Base-by-base conservation (phyloP, 92 coral and sea anemone species). In the Nematostella vectensis region DNA sequence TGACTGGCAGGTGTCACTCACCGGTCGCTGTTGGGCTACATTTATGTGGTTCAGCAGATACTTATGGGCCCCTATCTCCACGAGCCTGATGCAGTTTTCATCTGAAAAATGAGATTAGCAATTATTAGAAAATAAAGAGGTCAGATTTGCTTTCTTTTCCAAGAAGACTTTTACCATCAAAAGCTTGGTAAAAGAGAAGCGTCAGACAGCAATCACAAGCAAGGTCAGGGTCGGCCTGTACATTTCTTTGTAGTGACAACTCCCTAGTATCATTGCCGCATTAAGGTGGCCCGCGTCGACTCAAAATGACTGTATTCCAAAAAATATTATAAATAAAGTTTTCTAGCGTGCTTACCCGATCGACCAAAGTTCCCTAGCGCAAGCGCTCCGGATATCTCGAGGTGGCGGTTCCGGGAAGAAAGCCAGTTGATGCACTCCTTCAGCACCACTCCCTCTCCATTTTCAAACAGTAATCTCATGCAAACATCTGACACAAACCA, bases 301-400 rank as follows among this genome's bases (percentile, higher is more conserved):
- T n/a, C n/a, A 33, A 15, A 15, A 33, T 33, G 6, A 6, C 15
- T 33, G 15, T 15, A 33, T 33, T 6, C 8, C 15, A 33, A 6
- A 6, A 33, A 33, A 33, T 33, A 6, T 6, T 15, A 6, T 33
- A 6, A 33, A 33, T 33, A 33, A 33, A 15, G 40, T 6, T 15
- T 15, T 15, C 15, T 33, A 33, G 15, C 15, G 15, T 33, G n/a
- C 25, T 11, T 28, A 93, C 96, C 99, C 75, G 99, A 70, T 75
- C 96, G 62, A 27, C 87, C 96, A 71, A 93, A 82, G 70, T 93
- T 93, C 33, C 98, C 99, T 49, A 93, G 29, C 4, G 99, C 99
- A 54, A 93, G 70, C 23, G 96, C 85, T 28, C 99, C 87, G 22
- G 99, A 93, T 38, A 87, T 82, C 66, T 88, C 83, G 24, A 93